Percentiles rank a stretch among this genome's conserved stretches.
These are phyloP conservation scores for Anseranas semipalmata DNA, from an alignment of 2,113 vertebrate species.

Conservation along the genomic window DNA sequence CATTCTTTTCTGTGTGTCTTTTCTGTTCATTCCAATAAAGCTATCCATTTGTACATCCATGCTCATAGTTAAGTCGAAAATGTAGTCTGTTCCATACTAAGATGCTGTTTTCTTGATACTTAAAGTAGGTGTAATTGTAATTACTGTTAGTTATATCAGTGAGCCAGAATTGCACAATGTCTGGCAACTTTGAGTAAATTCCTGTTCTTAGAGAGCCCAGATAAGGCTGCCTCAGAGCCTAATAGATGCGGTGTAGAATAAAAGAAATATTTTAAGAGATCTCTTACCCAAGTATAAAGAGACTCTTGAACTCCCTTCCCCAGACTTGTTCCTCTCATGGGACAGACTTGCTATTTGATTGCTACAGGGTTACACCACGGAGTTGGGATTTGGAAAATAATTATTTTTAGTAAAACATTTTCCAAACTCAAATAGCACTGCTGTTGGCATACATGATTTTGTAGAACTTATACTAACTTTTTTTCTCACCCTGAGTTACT, in stretches of 20 bases:
- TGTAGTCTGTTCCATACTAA: neutral
- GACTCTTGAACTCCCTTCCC: slow-evolving; percentile 31
- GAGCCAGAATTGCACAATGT: neutral
- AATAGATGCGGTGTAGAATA: neutral
- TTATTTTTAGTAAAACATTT: slow-evolving; percentile 2
- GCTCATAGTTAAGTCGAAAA: neutral
- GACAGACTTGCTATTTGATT: neutral
- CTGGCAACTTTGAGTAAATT: slow-evolving; percentile 11
- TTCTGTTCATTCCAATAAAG: neutral
- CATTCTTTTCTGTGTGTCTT: neutral
- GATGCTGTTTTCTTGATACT: neutral
- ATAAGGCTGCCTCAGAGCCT: neutral
- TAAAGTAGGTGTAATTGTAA: neutral
- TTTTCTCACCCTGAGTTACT: neutral
- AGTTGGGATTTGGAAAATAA: neutral
- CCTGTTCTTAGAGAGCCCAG: slow-evolving; percentile 11
- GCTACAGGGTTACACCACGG: neutral
- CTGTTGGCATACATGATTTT: neutral
- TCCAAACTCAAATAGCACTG: neutral
- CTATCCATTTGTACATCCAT: neutral
- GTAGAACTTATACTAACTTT: neutral
- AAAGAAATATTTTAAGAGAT: slow-evolving; percentile 48
- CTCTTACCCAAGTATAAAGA: slow-evolving; percentile 10
- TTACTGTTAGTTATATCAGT: neutral
- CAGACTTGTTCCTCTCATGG: neutral